These are phyloP conservation scores for Phymanthus crucifer DNA, from an alignment of 92 coral and sea anemone species.

Conservation along the genomic window DNA sequence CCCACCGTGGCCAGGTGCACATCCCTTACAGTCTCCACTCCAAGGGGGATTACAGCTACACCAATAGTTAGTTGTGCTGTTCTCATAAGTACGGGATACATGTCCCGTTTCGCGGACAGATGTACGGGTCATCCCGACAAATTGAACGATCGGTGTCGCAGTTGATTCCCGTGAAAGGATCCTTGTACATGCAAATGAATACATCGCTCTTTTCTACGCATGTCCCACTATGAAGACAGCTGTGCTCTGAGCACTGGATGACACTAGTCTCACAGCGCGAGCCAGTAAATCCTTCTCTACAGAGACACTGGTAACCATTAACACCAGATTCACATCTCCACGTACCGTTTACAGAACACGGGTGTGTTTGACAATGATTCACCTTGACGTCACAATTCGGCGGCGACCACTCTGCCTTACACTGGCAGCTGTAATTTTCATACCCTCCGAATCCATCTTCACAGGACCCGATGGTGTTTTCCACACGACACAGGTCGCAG, in stretches of 20 bases:
- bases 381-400: slow-evolving; percentile 62
- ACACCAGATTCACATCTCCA: slow-evolving; percentile 52
- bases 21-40: slow-evolving; percentile 67
- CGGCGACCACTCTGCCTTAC: slow-evolving; percentile 74
- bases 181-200: slow-evolving; percentile 62
- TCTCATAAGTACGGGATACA: slow-evolving; percentile 66
- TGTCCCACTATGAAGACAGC: slow-evolving; percentile 69
- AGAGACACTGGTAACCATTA: slow-evolving; percentile 55
- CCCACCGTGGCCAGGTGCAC: too few relatives aligned
- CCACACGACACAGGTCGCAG: slow-evolving; percentile 65
- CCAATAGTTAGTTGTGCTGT: slow-evolving; percentile 35
- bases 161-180: slow-evolving; percentile 65
- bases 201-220: slow-evolving; percentile 71
- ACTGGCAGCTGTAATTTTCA: slow-evolving; percentile 64
- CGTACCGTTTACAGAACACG: slow-evolving; percentile 52
- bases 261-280: slow-evolving; percentile 51
- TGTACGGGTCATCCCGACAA: slow-evolving; percentile 55
- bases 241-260: slow-evolving; percentile 42
- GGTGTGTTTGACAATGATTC: slow-evolving; percentile 57
- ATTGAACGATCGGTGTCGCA: slow-evolving; percentile 74
- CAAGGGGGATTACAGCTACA: slow-evolving; percentile 70
- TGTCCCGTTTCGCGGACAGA: slow-evolving; percentile 67
- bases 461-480: slow-evolving; percentile 52
- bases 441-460: slow-evolving; percentile 74
- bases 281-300: slow-evolving; percentile 67